phyloP scores from a whole-genome alignment of 2,113 vertebrate species.

The Hippocampus barbouri region DNA sequence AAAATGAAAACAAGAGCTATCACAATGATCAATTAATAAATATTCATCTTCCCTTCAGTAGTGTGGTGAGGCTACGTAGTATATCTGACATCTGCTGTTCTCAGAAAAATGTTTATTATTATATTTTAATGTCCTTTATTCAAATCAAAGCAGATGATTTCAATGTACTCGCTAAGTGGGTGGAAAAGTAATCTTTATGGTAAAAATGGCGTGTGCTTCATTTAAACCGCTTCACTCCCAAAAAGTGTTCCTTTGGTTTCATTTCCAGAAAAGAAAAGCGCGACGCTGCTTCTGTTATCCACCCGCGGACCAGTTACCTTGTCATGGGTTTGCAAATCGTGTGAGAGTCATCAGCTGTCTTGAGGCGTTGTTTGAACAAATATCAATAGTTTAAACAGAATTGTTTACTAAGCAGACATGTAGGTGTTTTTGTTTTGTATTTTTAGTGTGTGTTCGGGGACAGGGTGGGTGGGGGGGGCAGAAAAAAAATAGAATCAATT shows the following conservation, averaged over 20 bases:
- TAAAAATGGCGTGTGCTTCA: neutral
- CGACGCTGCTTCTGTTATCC: neutral
- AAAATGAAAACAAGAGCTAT: neutral
- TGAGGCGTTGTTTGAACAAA: neutral
- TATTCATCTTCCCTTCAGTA: neutral
- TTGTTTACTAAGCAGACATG: neutral
- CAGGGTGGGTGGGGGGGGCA: too few relatives aligned
- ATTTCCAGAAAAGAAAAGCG: neutral
- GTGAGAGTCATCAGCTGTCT: neutral
- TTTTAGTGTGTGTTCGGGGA: neutral
- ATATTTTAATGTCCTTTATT: neutral
- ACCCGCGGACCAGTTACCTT: neutral
- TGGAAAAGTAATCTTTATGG: neutral
- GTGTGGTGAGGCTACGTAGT: neutral
- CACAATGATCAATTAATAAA: neutral
- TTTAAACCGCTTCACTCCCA: neutral
- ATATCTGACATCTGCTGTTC: neutral
- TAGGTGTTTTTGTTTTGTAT: conserved; percentile 3
- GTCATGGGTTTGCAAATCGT: conserved; percentile 11
- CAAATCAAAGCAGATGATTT: neutral
- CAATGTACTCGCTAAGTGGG: neutral
- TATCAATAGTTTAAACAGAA: neutral
- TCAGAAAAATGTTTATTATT: neutral
- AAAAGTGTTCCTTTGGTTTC: neutral
- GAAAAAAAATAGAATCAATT: too few relatives aligned